These are phyloP conservation scores for Lates japonicus DNA, from an alignment of 2,797 vertebrate species.

Conservation along the genomic window DNA sequence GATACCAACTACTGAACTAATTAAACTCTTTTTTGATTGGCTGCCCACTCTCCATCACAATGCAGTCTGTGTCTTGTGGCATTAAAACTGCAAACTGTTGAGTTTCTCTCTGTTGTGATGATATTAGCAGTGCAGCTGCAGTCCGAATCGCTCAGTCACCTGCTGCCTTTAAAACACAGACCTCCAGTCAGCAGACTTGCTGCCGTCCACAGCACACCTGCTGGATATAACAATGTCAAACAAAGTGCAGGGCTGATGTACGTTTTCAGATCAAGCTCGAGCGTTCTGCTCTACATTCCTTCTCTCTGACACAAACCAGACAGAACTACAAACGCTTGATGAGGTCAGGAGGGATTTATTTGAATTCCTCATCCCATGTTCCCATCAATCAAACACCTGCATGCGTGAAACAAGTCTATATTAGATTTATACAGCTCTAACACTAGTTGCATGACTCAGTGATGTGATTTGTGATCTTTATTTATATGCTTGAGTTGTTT, in stretches of 20 bases:
- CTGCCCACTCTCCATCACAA: not conserved
- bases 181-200: conserved; percentile 19
- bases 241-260: conserved; percentile 31
- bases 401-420: not conserved
- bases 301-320: conserved; percentile 43
- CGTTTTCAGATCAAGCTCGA: not conserved
- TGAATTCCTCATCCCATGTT: conserved; percentile 27
- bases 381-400: conserved; percentile 48
- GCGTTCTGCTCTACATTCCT: conserved; percentile 37
- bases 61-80: not conserved
- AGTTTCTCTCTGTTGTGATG: not conserved
- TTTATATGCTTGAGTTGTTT: not conserved
- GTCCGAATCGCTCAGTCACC: not conserved
- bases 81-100: not conserved
- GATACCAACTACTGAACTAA: no score
- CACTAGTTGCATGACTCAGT: not conserved
- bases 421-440: not conserved
- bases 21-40: no score
- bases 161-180: conserved; percentile 27
- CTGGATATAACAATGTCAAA: conserved; percentile 6
- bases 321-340: conserved; percentile 5
- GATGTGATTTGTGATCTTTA: not conserved
- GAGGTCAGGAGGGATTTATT: conserved; percentile 50
- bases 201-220: conserved; percentile 27
- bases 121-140: conserved; percentile 22